A percentile compares a stretch with the other conserved stretches of the same genome.
These are phyloP conservation scores for Drosophila virilis DNA, from an alignment of 1,140 invertebrate species.

Conservation along the genomic window DNA sequence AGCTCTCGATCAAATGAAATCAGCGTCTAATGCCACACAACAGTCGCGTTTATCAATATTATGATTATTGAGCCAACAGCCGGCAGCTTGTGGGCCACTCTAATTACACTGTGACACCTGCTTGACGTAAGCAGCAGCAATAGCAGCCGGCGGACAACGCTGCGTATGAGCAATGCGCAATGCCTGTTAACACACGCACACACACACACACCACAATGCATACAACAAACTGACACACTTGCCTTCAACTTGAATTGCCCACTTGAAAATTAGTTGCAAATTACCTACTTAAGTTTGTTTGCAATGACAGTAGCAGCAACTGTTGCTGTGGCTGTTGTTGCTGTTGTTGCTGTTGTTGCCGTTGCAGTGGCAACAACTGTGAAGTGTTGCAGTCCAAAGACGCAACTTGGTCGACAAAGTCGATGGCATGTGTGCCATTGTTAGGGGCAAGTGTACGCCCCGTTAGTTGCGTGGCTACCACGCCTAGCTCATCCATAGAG, in stretches of 20 bases:
- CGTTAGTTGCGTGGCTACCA: constrained; percentile 62
- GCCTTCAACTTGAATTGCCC: constrained; percentile 53
- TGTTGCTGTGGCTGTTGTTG: background rate
- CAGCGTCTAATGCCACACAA: background rate
- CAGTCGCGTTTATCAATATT: constrained; percentile 9
- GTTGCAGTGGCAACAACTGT: constrained; percentile 4
- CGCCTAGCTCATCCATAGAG: constrained; percentile 43
- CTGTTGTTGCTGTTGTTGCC: background rate
- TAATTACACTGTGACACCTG: constrained; percentile 39
- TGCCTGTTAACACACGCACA: constrained; percentile 27
- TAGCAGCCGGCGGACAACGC: constrained; percentile 38
- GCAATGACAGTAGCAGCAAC: constrained; percentile 37
- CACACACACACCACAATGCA: background rate
- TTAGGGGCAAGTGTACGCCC: constrained; percentile 26
- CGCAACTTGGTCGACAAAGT: constrained; percentile 32
- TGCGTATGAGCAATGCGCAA: constrained; percentile 75
- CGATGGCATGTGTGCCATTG: constrained; percentile 62
- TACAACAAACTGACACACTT: constrained; percentile 33
- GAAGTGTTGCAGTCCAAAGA: constrained; percentile 16
- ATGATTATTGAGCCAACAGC: constrained; percentile 1
- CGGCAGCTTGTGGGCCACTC: constrained; percentile 5
- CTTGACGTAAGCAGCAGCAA: constrained; percentile 3
- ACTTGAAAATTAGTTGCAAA: constrained; percentile 81
- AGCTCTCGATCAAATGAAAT: background rate
- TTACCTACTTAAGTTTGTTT: constrained; percentile 81